These are phyloP conservation scores for Macaria notata DNA, from an alignment of 2,888 invertebrate genomes.

Conservation along the genomic window DNA sequence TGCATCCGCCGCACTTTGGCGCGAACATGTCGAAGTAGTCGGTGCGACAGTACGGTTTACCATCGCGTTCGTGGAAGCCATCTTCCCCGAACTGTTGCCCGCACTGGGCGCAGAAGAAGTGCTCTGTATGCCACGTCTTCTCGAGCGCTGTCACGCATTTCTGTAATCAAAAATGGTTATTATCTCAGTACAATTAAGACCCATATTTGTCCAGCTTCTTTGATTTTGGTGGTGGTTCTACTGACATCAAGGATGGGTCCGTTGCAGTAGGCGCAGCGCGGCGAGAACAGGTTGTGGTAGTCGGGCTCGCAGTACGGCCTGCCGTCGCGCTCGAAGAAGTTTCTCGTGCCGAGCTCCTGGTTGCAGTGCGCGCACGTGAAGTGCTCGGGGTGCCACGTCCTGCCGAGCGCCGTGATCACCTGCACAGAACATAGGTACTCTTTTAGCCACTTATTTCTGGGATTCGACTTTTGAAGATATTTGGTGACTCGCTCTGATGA, in stretches of 20 bases:
- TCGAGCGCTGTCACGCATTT: slow-evolving; percentile 99
- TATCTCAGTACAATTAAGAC: slow-evolving; percentile 30
- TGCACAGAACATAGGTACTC: slow-evolving; percentile 53
- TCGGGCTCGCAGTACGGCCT: slow-evolving; percentile 99
- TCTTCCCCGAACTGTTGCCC: slow-evolving; percentile 98
- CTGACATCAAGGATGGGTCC: slow-evolving; percentile 99
- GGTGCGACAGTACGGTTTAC: slow-evolving; percentile 96
- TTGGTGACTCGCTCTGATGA: not conserved
- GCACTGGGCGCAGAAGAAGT: slow-evolving; percentile 99
- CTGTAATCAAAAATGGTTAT: slow-evolving; percentile 79
- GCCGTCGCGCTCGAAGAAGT: slow-evolving; percentile 99
- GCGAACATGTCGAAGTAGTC: slow-evolving; percentile 99
- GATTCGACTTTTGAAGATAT: not conserved
- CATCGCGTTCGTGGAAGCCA: slow-evolving; percentile 98
- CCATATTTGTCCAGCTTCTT: not conserved
- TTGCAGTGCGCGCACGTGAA: slow-evolving; percentile 99
- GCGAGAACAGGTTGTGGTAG: slow-evolving; percentile 99
- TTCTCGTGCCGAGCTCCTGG: slow-evolving; percentile 97
- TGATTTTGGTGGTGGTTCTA: slow-evolving; percentile 21
- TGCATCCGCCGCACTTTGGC: slow-evolving; percentile 98
- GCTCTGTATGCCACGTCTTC: slow-evolving; percentile 99
- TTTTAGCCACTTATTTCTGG: slow-evolving; percentile 20
- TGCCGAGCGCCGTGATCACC: slow-evolving; percentile 97
- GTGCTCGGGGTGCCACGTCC: slow-evolving; percentile 99
- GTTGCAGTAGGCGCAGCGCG: slow-evolving; percentile 99